These are phyloP conservation scores for Garrulus glandarius DNA, from an alignment of 2,797 vertebrate species.

Conservation along the genomic window DNA sequence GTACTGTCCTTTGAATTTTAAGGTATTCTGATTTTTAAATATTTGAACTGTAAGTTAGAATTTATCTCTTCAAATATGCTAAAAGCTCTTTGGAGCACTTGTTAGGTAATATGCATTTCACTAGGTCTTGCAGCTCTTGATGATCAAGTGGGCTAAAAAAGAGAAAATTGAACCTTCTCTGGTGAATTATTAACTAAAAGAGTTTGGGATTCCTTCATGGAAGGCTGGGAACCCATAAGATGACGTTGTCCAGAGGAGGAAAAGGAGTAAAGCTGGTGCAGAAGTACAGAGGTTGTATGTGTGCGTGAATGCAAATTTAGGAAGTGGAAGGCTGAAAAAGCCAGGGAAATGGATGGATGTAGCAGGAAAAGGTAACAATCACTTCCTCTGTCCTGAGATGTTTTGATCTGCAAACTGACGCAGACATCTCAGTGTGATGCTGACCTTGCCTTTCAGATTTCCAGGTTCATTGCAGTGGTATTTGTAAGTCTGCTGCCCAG, in stretches of 20 bases:
- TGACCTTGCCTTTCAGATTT: not conserved
- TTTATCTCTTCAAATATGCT: not conserved
- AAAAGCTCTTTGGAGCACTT: not conserved
- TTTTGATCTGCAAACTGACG: not conserved
- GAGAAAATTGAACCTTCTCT: not conserved
- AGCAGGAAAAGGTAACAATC: not conserved
- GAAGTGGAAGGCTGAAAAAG: not conserved
- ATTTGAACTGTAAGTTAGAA: not conserved
- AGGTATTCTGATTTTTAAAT: not conserved
- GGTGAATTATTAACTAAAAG: not conserved
- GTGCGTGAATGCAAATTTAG: not conserved
- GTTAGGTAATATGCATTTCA: not conserved
- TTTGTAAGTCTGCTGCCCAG: not conserved
- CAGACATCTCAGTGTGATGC: not conserved
- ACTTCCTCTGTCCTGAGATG: not conserved
- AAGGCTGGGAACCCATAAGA: not conserved
- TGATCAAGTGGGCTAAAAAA: not conserved
- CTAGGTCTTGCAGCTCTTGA: not conserved
- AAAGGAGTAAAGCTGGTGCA: not conserved
- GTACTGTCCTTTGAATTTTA: not conserved
- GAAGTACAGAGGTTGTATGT: not conserved
- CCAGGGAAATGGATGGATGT: not conserved
- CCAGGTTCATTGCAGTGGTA: not conserved
- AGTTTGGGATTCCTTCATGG: not conserved
- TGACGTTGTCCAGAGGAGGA: not conserved